Base-by-base conservation (phyloP, 2,888 invertebrate species). In the Lamproptera curius region DNA sequence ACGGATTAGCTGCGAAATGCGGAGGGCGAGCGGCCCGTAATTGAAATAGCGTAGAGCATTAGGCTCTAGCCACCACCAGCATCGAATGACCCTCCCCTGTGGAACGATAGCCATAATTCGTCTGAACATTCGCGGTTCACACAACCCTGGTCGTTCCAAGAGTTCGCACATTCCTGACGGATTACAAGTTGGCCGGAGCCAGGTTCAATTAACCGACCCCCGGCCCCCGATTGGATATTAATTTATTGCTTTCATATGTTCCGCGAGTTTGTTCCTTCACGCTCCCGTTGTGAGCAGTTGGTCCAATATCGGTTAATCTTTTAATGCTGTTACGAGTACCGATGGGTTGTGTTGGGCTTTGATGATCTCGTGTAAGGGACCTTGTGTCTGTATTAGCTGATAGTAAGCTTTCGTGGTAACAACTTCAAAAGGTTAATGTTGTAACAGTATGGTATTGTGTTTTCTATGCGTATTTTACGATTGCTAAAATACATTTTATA, bases 31-130 rank as follows among this genome's bases (percentile, higher is more conserved):
- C 55, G 54, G 74, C 31, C 31, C 31, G 71, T 72, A 67, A 64
- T 67, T 66, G 67, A 62, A 65, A 70, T 67, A 71, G 69, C 73
- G 71, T 66, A 67, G 69, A 61, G 65, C 59, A 72, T 70, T 71
- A 74, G 68, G 70, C 65, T 62, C 59, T 67, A 13, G 70, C 69
- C 68, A 69, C 67, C 70, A 73, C 73, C 73, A 70, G 73, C 62
- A 66, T 72, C 61, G 53, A 63, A 56, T 58, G 56, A 48, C 47
- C 50, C 53, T 44, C 53, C 45, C 46, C 28, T 17, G 14, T 8
- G n/a, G n/a, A n/a, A n/a, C n/a, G n/a, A n/a, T n/a, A n/a, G n/a
- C n/a, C n/a, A n/a, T n/a, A n/a, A n/a, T n/a, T n/a, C 16, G 42
- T 45, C 14, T 41, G 28, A 46, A 44, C 50, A 48, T 41, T 34